These are phyloP conservation scores for Argyrosomus regius DNA, from an alignment of 2,797 vertebrate species.

Conservation along the genomic window DNA sequence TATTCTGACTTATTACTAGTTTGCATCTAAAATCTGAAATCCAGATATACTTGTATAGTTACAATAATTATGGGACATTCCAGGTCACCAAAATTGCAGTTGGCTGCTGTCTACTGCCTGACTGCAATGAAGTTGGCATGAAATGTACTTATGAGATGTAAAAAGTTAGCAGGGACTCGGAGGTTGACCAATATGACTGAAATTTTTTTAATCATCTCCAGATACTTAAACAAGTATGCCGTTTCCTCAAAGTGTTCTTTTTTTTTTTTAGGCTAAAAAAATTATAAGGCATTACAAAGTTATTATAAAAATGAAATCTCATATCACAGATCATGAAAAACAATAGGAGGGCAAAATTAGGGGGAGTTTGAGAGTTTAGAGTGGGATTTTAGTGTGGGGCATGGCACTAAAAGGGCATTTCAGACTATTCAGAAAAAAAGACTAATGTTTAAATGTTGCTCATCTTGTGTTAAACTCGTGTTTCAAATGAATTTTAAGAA, in stretches of 20 bases:
- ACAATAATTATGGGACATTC: conserved; percentile 72
- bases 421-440: conserved; percentile 49
- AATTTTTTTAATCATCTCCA: conserved; percentile 56
- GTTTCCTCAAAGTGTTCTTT: conserved; percentile 48
- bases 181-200: conserved; percentile 61
- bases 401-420: conserved; percentile 76
- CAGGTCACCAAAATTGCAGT: conserved; percentile 70
- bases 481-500: conserved; percentile 76
- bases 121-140: conserved; percentile 59
- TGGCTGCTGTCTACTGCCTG: conserved; percentile 42
- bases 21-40: conserved; percentile 85
- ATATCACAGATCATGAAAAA: conserved; percentile 51
- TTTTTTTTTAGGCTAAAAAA: conserved; percentile 48
- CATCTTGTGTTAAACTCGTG: conserved; percentile 79
- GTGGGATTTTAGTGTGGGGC: conserved; percentile 65
- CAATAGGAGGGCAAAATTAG: conserved; percentile 47
- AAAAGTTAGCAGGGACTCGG: conserved; percentile 53
- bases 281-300: conserved; percentile 53
- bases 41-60: conserved; percentile 69
- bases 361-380: conserved; percentile 60
- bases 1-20: conserved; percentile 82
- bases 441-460: conserved; percentile 83
- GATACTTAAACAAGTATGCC: conserved; percentile 59
- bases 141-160: conserved; percentile 67
- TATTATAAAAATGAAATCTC: conserved; percentile 49